Evolutionary conservation across 2,113 vertebrate species (phyloP).

Genomic region (Chionis minor): DNA sequence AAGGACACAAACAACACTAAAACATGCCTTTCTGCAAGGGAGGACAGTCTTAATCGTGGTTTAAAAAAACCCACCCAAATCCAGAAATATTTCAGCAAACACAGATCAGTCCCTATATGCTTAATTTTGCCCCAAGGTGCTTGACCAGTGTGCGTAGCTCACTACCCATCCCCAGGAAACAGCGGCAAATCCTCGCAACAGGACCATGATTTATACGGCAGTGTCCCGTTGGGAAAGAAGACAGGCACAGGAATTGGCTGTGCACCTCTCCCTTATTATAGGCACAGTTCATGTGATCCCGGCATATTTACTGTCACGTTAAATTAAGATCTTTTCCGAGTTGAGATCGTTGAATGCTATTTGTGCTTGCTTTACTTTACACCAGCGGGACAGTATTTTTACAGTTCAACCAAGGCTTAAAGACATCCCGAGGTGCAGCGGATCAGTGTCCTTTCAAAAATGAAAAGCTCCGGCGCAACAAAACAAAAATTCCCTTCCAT

Average conservation of each 20-base stretch:
- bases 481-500: neutral
- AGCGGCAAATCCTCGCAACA: neutral
- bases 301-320: neutral
- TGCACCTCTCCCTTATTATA: neutral
- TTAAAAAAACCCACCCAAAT: neutral
- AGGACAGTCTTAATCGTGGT: neutral
- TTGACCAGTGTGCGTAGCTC: fast-evolving
- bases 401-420: neutral
- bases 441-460: neutral
- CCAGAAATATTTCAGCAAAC: neutral
- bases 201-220: neutral
- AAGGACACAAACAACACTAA: neutral
- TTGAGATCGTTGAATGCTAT: neutral
- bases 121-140: neutral
- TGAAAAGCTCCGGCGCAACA: neutral
- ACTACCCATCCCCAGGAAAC: neutral
- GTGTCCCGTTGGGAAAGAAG: neutral
- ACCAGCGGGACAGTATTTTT: neutral
- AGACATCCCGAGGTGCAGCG: neutral
- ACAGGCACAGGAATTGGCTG: neutral
- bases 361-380: neutral
- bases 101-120: neutral
- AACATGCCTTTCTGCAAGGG: neutral
- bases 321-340: neutral
- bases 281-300: neutral